Percentiles rank a stretch among this genome's conserved stretches.
Evolutionary conservation across 2,888 invertebrate species (phyloP).

Genomic region (Polyommatus iphigenia): DNA sequence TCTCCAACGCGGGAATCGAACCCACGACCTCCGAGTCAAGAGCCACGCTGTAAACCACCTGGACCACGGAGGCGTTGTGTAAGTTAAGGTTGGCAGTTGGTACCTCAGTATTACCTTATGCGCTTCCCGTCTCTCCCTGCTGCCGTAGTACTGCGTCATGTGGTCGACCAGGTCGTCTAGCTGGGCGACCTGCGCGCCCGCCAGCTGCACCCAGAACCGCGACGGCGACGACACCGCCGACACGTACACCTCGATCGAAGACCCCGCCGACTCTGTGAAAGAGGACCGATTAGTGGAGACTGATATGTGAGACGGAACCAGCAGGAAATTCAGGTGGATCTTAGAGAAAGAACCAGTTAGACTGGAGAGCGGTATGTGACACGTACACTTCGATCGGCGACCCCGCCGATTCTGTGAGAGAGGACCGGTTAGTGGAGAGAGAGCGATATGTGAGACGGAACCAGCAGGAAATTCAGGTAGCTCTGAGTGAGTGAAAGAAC

Average conservation of each 20-base stretch:
- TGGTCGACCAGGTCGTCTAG: conserved; percentile 88
- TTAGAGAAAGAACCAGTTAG: too few relatives aligned
- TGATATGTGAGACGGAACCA: not conserved
- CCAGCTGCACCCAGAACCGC: conserved; percentile 93
- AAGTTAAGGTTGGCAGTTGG: too few relatives aligned
- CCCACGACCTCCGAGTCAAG: too few relatives aligned
- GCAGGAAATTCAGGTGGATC: too few relatives aligned
- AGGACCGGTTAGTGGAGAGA: too few relatives aligned
- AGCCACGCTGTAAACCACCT: too few relatives aligned
- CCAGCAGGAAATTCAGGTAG: too few relatives aligned
- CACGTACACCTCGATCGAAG: conserved; percentile 90
- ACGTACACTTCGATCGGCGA: conserved; percentile 91
- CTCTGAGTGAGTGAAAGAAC: too few relatives aligned
- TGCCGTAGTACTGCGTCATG: conserved; percentile 91
- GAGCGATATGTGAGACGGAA: too few relatives aligned
- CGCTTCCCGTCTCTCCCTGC: conserved; percentile 81
- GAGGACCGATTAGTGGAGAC: too few relatives aligned
- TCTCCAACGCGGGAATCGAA: too few relatives aligned
- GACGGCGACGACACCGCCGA: conserved; percentile 90
- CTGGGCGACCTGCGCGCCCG: conserved; percentile 86
- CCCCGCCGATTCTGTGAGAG: conserved; percentile 59
- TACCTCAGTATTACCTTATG: conserved; percentile 62
- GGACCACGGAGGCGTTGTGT: too few relatives aligned
- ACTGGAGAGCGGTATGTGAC: conserved; percentile 59
- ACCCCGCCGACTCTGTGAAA: conserved; percentile 63